Evolutionary conservation across 2,888 invertebrate species (phyloP).

Genomic region (Octodonta nipae): DNA sequence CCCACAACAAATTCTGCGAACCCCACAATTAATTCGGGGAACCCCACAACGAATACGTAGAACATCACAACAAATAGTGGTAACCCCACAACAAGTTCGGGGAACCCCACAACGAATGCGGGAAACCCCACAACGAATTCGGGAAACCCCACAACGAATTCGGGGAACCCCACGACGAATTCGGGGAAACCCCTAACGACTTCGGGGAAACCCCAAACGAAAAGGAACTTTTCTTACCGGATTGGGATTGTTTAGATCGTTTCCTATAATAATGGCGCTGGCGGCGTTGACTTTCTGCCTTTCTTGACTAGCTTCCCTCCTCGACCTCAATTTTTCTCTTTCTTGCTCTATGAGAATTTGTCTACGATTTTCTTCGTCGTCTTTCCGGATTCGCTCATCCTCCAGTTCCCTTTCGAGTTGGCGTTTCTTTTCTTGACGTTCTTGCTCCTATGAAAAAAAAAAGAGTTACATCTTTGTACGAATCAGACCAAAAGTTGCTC

Average conservation of each 20-base stretch:
- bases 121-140: no score
- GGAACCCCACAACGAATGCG: no score
- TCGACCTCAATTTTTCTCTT: constrained; percentile 32
- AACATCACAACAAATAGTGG: no score
- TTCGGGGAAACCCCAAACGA: constrained; percentile 2
- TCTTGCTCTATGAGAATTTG: constrained; percentile 31
- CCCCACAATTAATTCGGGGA: no score
- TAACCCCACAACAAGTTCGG: no score
- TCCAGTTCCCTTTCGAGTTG: constrained; percentile 39
- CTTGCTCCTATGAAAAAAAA: constrained; percentile 17
- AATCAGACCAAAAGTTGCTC: neutral
- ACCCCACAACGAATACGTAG: no score
- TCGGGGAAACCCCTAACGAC: no score
- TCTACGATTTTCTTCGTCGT: constrained; percentile 33
- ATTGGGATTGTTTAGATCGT: constrained; percentile 51
- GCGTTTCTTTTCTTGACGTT: constrained; percentile 25
- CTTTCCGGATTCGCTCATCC: constrained; percentile 35
- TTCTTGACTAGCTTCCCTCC: constrained; percentile 36
- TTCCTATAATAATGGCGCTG: constrained; percentile 47
- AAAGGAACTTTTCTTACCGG: constrained; percentile 41
- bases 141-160: no score
- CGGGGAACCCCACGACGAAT: no score
- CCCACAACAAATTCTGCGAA: no score
- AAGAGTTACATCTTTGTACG: constrained; percentile 3
- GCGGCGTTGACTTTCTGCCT: constrained; percentile 33